phyloP scores from a whole-genome alignment of 2,888 invertebrate genomes.

The Scelioninae gen. 1 region DNA sequence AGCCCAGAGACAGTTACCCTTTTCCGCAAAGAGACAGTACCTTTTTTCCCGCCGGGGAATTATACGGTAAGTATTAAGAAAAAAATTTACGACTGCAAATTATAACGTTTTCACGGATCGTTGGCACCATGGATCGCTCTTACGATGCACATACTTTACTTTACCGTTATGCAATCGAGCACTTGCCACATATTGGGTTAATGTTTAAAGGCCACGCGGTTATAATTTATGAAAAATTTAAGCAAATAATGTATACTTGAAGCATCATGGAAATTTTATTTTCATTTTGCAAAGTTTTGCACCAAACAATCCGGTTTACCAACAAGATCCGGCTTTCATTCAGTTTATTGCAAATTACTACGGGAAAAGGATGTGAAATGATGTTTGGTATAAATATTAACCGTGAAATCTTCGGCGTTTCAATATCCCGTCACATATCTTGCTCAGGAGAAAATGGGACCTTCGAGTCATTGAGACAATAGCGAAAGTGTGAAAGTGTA shows the following conservation, averaged over 20 bases:
- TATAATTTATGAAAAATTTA: slow-evolving; percentile 27
- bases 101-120: slow-evolving; percentile 67
- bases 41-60: slow-evolving; percentile 40
- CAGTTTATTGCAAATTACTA: slow-evolving; percentile 60
- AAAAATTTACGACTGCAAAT: slow-evolving; percentile 62
- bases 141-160: slow-evolving; percentile 66
- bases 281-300: slow-evolving; percentile 23
- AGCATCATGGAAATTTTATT: slow-evolving; percentile 7
- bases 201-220: slow-evolving; percentile 49
- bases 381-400: slow-evolving; percentile 59
- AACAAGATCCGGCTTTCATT: slow-evolving; percentile 66
- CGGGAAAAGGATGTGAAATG: slow-evolving; percentile 64
- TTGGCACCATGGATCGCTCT: slow-evolving; percentile 64
- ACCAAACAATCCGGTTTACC: slow-evolving; percentile 25
- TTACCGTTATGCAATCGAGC: slow-evolving; percentile 72
- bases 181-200: slow-evolving; percentile 64
- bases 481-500: slow-evolving; percentile 73
- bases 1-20: slow-evolving; percentile 44
- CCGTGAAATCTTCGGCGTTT: slow-evolving; percentile 61
- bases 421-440: slow-evolving; percentile 61
- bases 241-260: slow-evolving; percentile 4
- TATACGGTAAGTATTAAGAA: slow-evolving; percentile 61
- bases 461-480: slow-evolving; percentile 66
- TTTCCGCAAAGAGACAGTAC: slow-evolving; percentile 38
- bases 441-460: slow-evolving; percentile 64